phyloP scores from a whole-genome alignment of 2,797 vertebrate species.

The Diceros bicornis region DNA sequence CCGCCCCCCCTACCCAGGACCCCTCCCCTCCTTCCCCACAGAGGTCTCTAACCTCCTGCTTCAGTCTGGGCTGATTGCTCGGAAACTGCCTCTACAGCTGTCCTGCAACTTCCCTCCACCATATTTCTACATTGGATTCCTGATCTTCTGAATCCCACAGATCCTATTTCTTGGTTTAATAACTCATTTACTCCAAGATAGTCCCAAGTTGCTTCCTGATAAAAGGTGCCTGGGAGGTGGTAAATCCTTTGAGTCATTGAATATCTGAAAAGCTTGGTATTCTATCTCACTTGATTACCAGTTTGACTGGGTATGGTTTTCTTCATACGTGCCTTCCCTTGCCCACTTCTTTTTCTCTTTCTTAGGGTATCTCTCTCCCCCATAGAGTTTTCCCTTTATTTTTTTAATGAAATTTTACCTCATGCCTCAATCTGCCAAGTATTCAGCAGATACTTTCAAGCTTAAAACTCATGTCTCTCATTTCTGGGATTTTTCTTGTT shows the following conservation, averaged over 20 bases:
- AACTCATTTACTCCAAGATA: neutral
- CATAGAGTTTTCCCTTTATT: neutral
- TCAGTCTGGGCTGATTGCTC: neutral
- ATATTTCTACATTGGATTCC: neutral
- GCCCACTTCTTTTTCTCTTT: neutral
- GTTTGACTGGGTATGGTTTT: neutral
- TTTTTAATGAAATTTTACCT: neutral
- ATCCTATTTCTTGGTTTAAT: constrained; percentile 1
- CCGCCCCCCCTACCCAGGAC: fast-evolving
- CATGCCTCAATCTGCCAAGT: neutral
- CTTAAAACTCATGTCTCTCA: neutral
- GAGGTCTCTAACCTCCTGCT: neutral
- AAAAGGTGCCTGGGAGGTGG: neutral
- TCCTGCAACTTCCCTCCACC: neutral
- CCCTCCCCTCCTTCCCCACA: neutral
- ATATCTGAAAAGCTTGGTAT: neutral
- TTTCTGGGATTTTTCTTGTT: neutral
- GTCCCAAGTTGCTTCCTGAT: neutral
- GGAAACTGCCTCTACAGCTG: neutral
- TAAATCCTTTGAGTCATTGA: neutral
- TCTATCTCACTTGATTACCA: fast-evolving
- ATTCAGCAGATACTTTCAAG: neutral
- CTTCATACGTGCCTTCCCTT: neutral
- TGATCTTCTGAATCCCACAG: neutral
- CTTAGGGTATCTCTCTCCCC: neutral